Percentiles rank a stretch among this genome's conserved stretches.
Conservation (phyloP, 2,888 invertebrate species). For the Nymphalis c-album region DNA sequence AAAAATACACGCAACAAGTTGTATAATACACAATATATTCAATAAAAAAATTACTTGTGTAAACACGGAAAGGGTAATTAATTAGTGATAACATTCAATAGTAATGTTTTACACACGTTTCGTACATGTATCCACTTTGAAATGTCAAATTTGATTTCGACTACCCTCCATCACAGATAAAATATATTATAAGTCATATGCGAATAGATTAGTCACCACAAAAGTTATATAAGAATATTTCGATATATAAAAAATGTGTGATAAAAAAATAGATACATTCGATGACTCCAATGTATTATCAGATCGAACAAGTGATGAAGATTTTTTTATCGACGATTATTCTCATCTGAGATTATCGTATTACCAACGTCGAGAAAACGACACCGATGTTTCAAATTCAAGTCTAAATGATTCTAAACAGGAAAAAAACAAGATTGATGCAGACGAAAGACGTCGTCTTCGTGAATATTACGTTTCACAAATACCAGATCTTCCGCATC, state of each 20-base stretch:
- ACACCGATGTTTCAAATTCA: conserved; percentile 3
- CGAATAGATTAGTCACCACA: neutral
- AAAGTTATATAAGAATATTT: neutral
- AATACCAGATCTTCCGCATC: conserved; percentile 59
- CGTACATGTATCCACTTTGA: too few relatives aligned
- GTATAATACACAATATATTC: too few relatives aligned
- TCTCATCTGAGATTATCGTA: conserved; percentile 62
- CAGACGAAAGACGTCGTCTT: conserved; percentile 41
- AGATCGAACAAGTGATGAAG: conserved; percentile 24
- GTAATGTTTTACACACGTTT: too few relatives aligned
- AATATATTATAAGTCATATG: neutral
- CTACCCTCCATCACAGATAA: neutral
- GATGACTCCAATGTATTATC: conserved; percentile 34
- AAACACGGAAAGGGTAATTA: too few relatives aligned
- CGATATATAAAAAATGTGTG: conserved; percentile 26
- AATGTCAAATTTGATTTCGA: too few relatives aligned
- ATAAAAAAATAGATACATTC: conserved; percentile 12
- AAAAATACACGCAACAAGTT: too few relatives aligned
- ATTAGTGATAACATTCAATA: too few relatives aligned
- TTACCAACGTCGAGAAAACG: conserved; percentile 45
- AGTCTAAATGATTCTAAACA: conserved; percentile 27
- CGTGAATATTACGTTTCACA: conserved; percentile 53
- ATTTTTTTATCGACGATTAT: conserved; percentile 57
- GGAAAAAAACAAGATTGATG: conserved; percentile 31
- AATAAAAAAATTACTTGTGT: too few relatives aligned